Conservation (phyloP, 2,113 vertebrate genomes). For the Columba livia region DNA sequence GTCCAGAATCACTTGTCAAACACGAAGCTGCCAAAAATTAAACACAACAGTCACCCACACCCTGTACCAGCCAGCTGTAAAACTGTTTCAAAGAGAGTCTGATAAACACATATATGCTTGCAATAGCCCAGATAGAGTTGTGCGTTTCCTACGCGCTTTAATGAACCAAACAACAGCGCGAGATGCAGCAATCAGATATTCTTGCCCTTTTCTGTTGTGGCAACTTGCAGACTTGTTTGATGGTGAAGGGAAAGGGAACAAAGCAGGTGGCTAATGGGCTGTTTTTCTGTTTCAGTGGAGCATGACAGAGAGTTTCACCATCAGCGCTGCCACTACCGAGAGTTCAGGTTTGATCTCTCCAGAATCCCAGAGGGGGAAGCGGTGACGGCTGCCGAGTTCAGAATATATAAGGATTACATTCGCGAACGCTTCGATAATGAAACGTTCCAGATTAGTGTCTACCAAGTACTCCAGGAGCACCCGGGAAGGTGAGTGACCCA, state of each 20-base stretch:
- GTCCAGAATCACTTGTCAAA: constrained; percentile 53
- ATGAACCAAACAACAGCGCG: not conserved
- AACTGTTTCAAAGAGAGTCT: constrained; percentile 6
- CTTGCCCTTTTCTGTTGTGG: constrained; percentile 33
- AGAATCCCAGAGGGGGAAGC: constrained; percentile 92
- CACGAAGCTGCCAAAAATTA: constrained; percentile 37
- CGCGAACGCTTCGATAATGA: constrained; percentile 86
- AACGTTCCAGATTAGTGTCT: constrained; percentile 89
- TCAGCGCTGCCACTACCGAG: constrained; percentile 84
- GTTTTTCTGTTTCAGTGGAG: constrained; percentile 79
- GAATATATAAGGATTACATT: constrained; percentile 91
- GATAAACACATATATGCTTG: constrained; percentile 4
- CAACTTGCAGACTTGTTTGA: not conserved
- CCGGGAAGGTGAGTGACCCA: constrained; percentile 78
- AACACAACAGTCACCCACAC: not conserved
- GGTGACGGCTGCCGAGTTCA: constrained; percentile 91
- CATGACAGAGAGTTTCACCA: constrained; percentile 84
- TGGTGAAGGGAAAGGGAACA: constrained; percentile 18
- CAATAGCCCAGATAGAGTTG: not conserved
- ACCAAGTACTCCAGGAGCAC: constrained; percentile 89
- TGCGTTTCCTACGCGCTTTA: not conserved
- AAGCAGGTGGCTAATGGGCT: constrained; percentile 58
- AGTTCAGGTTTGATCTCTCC: constrained; percentile 92
- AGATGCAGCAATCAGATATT: constrained; percentile 48
- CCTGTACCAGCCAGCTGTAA: not conserved